Evolutionary conservation across 2,797 vertebrate species (phyloP), one percentile per base, ranked within the genome.

Genomic region (Scomberomorus guttatus): DNA sequence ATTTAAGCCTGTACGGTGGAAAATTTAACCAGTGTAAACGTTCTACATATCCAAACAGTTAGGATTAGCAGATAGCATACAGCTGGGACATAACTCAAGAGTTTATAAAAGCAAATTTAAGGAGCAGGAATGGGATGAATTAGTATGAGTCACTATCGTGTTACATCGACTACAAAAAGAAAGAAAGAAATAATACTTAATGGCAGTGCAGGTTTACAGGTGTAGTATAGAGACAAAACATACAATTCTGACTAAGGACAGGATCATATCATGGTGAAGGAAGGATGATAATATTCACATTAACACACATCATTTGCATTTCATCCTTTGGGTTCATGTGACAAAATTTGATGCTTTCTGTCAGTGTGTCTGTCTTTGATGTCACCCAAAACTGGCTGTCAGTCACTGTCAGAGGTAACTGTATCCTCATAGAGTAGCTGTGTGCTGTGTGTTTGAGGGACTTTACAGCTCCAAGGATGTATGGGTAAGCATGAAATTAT

Each of bases 271-370:
- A 34, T 20, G 25, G 27, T 15, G 3, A 25, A 44, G 42, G 14
- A 44, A 7, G 42, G 18, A 59, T 9, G 6, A 22, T 42, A 6
- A 17, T 6, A 34, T 20, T 69, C 39, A 64, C 22, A 9, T 22
- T 14, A 24, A 71, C 7, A 42, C 20, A 39, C 20, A 4, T 11
- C 1, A 61, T 71, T 75, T 80, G 72, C 68, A 80, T 80, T 76
- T 72, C 68, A 72, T 32, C 13, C 7, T 25, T 44, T 80, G 69
- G 15, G 69, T 77, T 77, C 78, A 77, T 77, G n/a, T 60, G 20
- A 80, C 71, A 75, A 79, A 54, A 46, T 74, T 48, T 61, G 54
- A 24, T 66, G n/a, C 39, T 44, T 22, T 77, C 48, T 29, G 62
- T 72, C 51, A 27, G 10, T 61, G 80, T 79, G 42, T 74, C 5